A percentile compares a stretch with the other conserved stretches of the same genome.
phyloP scores from a whole-genome alignment of 2,888 invertebrate species.

The Dynastes tityus region DNA sequence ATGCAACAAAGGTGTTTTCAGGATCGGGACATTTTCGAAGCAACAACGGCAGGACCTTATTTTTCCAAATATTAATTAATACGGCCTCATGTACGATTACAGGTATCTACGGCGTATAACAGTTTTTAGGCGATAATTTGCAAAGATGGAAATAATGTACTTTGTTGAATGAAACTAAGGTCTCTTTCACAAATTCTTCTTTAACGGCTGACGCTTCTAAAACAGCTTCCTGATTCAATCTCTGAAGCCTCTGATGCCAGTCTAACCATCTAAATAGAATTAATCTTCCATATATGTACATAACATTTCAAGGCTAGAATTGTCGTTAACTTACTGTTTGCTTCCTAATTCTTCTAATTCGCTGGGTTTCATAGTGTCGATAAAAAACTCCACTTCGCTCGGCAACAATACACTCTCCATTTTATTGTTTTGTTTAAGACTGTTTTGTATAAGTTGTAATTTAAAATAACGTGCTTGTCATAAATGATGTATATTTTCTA shows the following conservation, averaged over 20 bases:
- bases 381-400: conserved; percentile 83
- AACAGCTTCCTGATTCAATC: conserved; percentile 90
- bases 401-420: conserved; percentile 75
- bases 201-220: conserved; percentile 84
- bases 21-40: conserved; percentile 74
- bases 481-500: neutral
- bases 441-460: neutral
- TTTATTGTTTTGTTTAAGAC: conserved; percentile 50
- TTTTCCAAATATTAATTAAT: conserved; percentile 88
- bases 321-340: conserved; percentile 67
- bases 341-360: conserved; percentile 80
- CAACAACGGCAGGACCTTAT: conserved; percentile 86
- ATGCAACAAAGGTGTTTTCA: conserved; percentile 81
- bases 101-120: conserved; percentile 74
- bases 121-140: neutral
- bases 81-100: conserved; percentile 88
- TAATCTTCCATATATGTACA: conserved; percentile 41
- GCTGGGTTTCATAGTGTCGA: conserved; percentile 81
- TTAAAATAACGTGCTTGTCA: neutral
- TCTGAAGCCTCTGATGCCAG: conserved; percentile 86
- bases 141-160: conserved; percentile 67
- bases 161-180: conserved; percentile 83
- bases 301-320: conserved; percentile 45
- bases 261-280: conserved; percentile 80
- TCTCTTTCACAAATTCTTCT: conserved; percentile 90